Conservation (phyloP, 1,140 invertebrate species). For the Andricus grossulariae region DNA sequence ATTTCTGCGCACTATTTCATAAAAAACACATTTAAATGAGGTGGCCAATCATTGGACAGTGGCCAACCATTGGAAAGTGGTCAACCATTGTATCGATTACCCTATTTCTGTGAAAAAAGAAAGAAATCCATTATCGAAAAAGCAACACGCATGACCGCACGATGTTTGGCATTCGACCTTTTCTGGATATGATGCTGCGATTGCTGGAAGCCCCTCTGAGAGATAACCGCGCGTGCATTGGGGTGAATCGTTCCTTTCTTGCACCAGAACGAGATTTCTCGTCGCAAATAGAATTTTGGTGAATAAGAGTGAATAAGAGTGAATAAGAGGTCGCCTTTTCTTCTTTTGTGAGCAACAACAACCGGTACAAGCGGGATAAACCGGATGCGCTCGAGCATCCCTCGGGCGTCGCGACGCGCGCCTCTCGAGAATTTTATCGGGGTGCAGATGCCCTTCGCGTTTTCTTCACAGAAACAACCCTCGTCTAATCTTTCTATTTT, state of each 20-base stretch:
- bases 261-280: conserved; percentile 6
- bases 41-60: too few species aligned
- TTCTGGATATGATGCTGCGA: conserved; percentile 9
- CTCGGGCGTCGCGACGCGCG: background rate
- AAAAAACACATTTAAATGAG: too few species aligned
- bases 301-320: conserved; percentile 21
- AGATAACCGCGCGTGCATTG: conserved; percentile 23
- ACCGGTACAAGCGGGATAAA: conserved; percentile 9
- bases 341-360: conserved; percentile 22
- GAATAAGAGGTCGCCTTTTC: background rate
- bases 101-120: conserved; percentile 3
- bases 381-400: conserved; percentile 17
- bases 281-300: conserved; percentile 7
- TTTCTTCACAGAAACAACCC: conserved; percentile 11
- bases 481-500: background rate
- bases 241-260: conserved; percentile 20
- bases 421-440: background rate
- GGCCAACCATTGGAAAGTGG: too few species aligned
- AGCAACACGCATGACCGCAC: conserved; percentile 4
- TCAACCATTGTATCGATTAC: too few species aligned
- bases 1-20: too few species aligned
- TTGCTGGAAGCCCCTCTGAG: conserved; percentile 1
- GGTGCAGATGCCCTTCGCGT: conserved; percentile 1
- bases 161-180: conserved; percentile 14
- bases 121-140: conserved; percentile 10